These are phyloP conservation scores for Penaeus indicus DNA, from an alignment of 1,140 invertebrate genomes.

Conservation along the genomic window DNA sequence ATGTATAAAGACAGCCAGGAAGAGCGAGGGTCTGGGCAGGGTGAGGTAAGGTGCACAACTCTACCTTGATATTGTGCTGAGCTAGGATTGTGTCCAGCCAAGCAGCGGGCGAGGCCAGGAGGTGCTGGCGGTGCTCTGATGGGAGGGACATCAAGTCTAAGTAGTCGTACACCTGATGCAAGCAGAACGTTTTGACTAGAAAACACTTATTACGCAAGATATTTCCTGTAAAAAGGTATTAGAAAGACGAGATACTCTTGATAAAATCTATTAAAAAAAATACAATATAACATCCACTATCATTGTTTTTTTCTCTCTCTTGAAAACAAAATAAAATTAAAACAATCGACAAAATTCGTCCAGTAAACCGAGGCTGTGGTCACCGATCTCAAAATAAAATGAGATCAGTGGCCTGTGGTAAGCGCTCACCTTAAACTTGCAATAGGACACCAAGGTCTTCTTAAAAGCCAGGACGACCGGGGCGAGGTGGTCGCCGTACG, in stretches of 20 bases:
- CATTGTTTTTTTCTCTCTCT: too few relatives aligned
- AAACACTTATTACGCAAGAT: too few relatives aligned
- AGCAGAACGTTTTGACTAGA: background rate
- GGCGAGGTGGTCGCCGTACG: background rate
- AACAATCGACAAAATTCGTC: too few relatives aligned
- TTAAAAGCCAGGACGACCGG: conserved; percentile 34
- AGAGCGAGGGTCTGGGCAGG: background rate
- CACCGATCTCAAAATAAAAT: too few relatives aligned
- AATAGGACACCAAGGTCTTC: conserved; percentile 16
- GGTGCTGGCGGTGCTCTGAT: conserved; percentile 3
- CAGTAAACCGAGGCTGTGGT: background rate
- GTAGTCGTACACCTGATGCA: conserved; percentile 50
- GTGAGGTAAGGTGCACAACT: background rate
- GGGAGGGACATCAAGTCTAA: conserved; percentile 38
- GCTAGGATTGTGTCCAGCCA: conserved; percentile 41
- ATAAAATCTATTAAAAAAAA: background rate
- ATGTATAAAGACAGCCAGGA: background rate
- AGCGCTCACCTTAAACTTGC: conserved; percentile 9
- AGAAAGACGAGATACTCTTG: too few relatives aligned
- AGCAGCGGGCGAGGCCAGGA: conserved; percentile 16
- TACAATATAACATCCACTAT: background rate
- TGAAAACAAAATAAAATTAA: too few relatives aligned
- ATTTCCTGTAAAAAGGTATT: background rate
- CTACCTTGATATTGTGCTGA: conserved; percentile 33
- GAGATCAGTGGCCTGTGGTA: background rate